phyloP scores from a whole-genome alignment of 2,113 vertebrate genomes.

The Delphinapterus leucas region DNA sequence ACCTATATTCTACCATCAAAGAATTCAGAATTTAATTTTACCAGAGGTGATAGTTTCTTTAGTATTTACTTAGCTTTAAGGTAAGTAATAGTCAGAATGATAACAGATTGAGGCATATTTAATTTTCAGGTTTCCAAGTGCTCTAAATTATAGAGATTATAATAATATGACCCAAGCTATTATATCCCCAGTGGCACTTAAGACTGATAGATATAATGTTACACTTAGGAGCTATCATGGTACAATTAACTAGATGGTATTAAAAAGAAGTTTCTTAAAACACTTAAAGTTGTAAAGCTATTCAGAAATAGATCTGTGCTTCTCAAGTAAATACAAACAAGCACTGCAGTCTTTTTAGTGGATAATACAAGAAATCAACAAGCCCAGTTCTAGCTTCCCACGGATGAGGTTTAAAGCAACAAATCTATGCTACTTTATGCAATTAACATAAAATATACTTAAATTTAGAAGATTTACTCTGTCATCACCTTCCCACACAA shows the following conservation, averaged over 20 bases:
- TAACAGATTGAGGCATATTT: slow-evolving; percentile 65
- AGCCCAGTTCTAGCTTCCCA: slow-evolving; percentile 1
- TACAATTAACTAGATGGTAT: slow-evolving; percentile 77
- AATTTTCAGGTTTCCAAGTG: slow-evolving; percentile 52
- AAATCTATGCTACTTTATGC: slow-evolving; percentile 37
- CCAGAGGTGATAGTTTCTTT: slow-evolving; percentile 44
- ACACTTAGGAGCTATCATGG: slow-evolving; percentile 75
- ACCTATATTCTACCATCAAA: neutral
- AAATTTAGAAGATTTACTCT: slow-evolving; percentile 67
- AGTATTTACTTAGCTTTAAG: slow-evolving; percentile 53
- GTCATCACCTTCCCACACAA: slow-evolving; percentile 64
- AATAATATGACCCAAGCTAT: slow-evolving; percentile 59
- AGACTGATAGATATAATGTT: slow-evolving; percentile 67
- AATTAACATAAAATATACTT: slow-evolving; percentile 74
- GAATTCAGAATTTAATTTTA: slow-evolving; percentile 48
- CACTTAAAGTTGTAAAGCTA: slow-evolving; percentile 71
- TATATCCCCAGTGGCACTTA: slow-evolving; percentile 65
- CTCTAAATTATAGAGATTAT: slow-evolving; percentile 71
- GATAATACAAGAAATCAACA: slow-evolving; percentile 62
- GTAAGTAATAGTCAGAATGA: slow-evolving; percentile 64
- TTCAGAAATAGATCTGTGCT: slow-evolving; percentile 65
- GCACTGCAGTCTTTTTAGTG: slow-evolving; percentile 64
- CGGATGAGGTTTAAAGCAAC: slow-evolving; percentile 50
- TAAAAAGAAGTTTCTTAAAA: slow-evolving; percentile 78
- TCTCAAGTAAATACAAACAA: slow-evolving; percentile 75